Evolutionary conservation across 1,140 invertebrate genomes (phyloP), one percentile per base, ranked within the genome.

Genomic region (Drosophila quadrilineata): DNA sequence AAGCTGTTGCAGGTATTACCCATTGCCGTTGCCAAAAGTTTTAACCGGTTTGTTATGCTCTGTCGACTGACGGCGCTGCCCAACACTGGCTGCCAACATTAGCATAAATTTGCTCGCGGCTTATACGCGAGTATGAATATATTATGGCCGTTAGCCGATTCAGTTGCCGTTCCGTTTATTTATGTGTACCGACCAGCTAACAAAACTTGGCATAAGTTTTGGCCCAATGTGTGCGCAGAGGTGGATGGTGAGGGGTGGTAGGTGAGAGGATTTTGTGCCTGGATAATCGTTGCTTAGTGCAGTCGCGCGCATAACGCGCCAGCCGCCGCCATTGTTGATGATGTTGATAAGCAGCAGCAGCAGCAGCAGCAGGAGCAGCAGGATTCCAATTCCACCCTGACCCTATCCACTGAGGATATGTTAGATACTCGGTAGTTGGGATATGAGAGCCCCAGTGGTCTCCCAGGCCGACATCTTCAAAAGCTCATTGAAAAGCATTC

Each of bases 211-310:
- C 50, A 28, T 40, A 72, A 72, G 50, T 67, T 58, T 56, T 56
- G 45, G n/a, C n/a, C 49, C 10, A 26, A 8, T 52, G 57, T n/a
- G n/a, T n/a, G n/a, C n/a, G 24, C 29, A 35, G 29, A 9, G 31
- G 1, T 8, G 17, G 16, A 9, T 2, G 14, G 6, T 3, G n/a
- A 2, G 19, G 14, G 5, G 0, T 3, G 9, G 1, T 9, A 6
- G 6, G 12, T 0, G 24, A 19, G 19, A 14, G 16, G 64, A 59
- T 53, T 52, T 58, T 43, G 63, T 65, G 49, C 40, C 76, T 71
- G 71, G 76, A 80, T 80, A 80, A 80, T 82, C 76, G 77, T 72
- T 82, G 76, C 76, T 80, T 80, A 80, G 80, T 80, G 76, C 76
- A 80, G 63, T 80, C 76, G 77, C 58, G 69, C 74, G 75, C 64